Evolutionary conservation across 1,140 invertebrate species (phyloP).

Genomic region (Coboldia fuscipes): DNA sequence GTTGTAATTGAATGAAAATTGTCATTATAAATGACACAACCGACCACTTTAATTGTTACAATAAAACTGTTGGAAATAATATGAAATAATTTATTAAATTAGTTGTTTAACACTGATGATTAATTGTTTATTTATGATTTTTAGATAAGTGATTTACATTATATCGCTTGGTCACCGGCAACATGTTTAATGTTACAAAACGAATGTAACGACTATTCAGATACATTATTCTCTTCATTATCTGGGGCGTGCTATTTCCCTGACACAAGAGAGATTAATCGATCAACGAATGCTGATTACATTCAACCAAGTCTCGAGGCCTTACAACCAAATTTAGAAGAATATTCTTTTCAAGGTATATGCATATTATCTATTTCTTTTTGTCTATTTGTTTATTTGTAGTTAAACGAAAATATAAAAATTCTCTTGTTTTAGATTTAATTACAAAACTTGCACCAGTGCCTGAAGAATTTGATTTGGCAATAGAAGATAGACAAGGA

Average conservation of each 20-base stretch:
- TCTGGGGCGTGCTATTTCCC: slow-evolving; percentile 87
- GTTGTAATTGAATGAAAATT: too few species aligned
- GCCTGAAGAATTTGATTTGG: too few species aligned
- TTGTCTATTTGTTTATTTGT: too few species aligned
- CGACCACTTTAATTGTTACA: neutral
- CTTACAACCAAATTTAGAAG: slow-evolving; percentile 89
- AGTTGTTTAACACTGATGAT: slow-evolving; percentile 2
- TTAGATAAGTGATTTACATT: slow-evolving; percentile 59
- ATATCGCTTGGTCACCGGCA: slow-evolving; percentile 50
- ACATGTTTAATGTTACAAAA: too few species aligned
- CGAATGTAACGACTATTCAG: slow-evolving; percentile 30
- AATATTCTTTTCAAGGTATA: slow-evolving; percentile 62
- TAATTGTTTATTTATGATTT: slow-evolving; percentile 5
- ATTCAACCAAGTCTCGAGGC: slow-evolving; percentile 95
- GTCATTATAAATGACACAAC: too few species aligned
- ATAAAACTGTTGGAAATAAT: neutral
- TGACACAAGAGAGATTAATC: slow-evolving; percentile 89
- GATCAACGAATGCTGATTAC: slow-evolving; percentile 68
- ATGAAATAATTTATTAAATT: neutral
- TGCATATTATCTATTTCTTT: too few species aligned
- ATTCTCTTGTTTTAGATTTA: too few species aligned
- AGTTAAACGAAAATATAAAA: too few species aligned
- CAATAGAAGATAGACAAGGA: too few species aligned
- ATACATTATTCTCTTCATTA: slow-evolving; percentile 75
- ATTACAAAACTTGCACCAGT: too few species aligned